These are phyloP conservation scores for Ranitomeya imitator DNA, from an alignment of 2,113 vertebrate species.

Conservation along the genomic window DNA sequence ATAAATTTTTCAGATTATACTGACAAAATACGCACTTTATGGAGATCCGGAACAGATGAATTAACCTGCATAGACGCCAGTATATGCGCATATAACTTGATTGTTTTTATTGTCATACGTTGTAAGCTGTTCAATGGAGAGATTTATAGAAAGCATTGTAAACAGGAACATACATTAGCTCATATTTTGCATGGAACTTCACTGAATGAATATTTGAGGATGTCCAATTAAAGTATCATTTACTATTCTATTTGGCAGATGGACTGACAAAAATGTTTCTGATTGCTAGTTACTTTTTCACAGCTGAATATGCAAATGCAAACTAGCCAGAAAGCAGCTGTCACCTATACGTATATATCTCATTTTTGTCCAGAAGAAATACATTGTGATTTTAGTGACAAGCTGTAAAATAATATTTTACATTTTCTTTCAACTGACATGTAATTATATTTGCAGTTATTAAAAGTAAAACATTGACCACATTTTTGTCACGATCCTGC, in stretches of 20 bases:
- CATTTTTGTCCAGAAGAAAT: slow-evolving; percentile 36
- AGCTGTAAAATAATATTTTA: slow-evolving; percentile 51
- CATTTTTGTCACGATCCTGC: slow-evolving; percentile 14
- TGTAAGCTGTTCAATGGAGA: background rate
- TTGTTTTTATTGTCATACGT: slow-evolving; percentile 26
- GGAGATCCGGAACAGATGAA: slow-evolving; percentile 20
- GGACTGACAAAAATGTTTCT: slow-evolving; percentile 72
- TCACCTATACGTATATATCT: slow-evolving; percentile 54
- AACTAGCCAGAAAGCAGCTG: slow-evolving; percentile 66
- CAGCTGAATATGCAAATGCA: slow-evolving; percentile 73
- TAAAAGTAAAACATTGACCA: slow-evolving; percentile 16
- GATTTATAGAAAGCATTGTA: slow-evolving; percentile 19
- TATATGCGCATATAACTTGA: background rate
- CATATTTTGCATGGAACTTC: slow-evolving; percentile 61
- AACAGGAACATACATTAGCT: slow-evolving; percentile 27
- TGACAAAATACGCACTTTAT: background rate
- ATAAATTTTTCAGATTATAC: background rate
- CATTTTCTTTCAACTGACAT: slow-evolving; percentile 54
- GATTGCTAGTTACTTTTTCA: slow-evolving; percentile 68
- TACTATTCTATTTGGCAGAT: slow-evolving; percentile 80
- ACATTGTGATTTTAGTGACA: slow-evolving; percentile 51
- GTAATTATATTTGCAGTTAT: slow-evolving; percentile 38
- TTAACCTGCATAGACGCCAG: background rate
- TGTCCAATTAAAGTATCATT: slow-evolving; percentile 70
- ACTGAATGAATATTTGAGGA: slow-evolving; percentile 67